These are phyloP conservation scores for Cheilosia vulpina DNA, from an alignment of 2,888 invertebrate species.

Conservation along the genomic window DNA sequence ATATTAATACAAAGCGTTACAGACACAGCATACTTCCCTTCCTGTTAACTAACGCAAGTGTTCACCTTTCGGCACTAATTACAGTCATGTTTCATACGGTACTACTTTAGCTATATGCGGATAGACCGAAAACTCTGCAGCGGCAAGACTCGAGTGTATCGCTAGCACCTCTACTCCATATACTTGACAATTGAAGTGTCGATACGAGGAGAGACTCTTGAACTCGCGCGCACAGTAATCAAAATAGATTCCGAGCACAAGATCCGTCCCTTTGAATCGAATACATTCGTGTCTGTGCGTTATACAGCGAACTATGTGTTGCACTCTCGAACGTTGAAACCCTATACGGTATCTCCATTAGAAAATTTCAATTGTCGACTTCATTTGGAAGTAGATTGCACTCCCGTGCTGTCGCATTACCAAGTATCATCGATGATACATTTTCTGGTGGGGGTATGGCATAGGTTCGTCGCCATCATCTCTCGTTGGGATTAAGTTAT, in stretches of 20 bases:
- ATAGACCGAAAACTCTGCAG: slow-evolving; percentile 23
- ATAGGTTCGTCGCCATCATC: slow-evolving; percentile 27
- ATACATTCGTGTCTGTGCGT: slow-evolving; percentile 11
- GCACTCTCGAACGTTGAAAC: slow-evolving; percentile 12
- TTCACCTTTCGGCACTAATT: no score
- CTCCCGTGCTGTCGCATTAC: slow-evolving; percentile 40
- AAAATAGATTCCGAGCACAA: slow-evolving; percentile 38
- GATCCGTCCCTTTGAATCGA: neutral
- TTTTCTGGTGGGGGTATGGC: slow-evolving; percentile 28
- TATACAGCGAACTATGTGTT: slow-evolving; percentile 21
- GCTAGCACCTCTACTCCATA: slow-evolving; percentile 6
- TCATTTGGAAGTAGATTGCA: slow-evolving; percentile 25
- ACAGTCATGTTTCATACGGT: no score
- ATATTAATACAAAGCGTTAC: no score
- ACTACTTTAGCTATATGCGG: neutral
- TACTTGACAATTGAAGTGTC: slow-evolving; percentile 41
- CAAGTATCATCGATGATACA: slow-evolving; percentile 64
- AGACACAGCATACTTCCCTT: no score
- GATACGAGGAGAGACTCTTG: slow-evolving; percentile 32
- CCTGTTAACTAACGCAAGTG: no score
- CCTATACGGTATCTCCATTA: slow-evolving; percentile 14
- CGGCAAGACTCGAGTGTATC: slow-evolving; percentile 26
- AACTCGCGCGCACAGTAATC: slow-evolving; percentile 55
- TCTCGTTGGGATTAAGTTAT: slow-evolving; percentile 52
- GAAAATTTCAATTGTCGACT: slow-evolving; percentile 48